Evolutionary conservation across 2,797 vertebrate species (phyloP), one percentile per base, ranked within the genome.

Genomic region (Cyclura pinguis): DNA sequence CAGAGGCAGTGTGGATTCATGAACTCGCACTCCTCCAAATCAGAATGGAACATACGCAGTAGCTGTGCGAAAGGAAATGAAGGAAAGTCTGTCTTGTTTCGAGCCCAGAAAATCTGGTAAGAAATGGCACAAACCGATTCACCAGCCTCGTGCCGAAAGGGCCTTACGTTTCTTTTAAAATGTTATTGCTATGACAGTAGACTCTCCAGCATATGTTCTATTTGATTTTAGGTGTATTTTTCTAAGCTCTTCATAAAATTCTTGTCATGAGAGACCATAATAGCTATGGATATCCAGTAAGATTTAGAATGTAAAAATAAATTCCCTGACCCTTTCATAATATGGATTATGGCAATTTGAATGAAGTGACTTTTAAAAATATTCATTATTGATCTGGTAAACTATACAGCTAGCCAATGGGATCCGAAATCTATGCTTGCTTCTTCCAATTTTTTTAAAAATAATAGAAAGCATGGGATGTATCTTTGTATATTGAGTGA

Each of bases 351-450:
- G 94, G 93, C 93, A 87, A 96, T 95, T 94, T 93, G 80, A 96
- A 96, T 95, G 93, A 95, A 94, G 82, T 88, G 20, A 96, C 92
- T 96, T 96, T 95, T 93, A 96, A 94, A 91, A 95, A 94, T 69
- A 96, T 93, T 93, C 94, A 93, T 93, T 96, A 95, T 95, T 96
- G 95, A 96, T 95, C 90, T 95, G 82, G 94, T 95, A 96, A 96
- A 93, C 80, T 95, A 72, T 86, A 91, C 91, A 42, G 84, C 83
- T 91, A 91, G 76, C 80, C 85, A 93, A 92, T 92, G 93, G 80
- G 86, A 89, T 42, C 78, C 94, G 55, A 85, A 84, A 94, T 93
- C 90, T 93, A 78, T 67, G 89, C 69, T 4, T 38, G 90, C n/a
- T 88, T 93, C 88, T 85, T 89, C 85, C 93, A 94, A 92, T 95